A percentile compares a stretch with the other conserved stretches of the same genome.
Conservation (phyloP, 1,140 invertebrate genomes). For the Lycorma delicatula region DNA sequence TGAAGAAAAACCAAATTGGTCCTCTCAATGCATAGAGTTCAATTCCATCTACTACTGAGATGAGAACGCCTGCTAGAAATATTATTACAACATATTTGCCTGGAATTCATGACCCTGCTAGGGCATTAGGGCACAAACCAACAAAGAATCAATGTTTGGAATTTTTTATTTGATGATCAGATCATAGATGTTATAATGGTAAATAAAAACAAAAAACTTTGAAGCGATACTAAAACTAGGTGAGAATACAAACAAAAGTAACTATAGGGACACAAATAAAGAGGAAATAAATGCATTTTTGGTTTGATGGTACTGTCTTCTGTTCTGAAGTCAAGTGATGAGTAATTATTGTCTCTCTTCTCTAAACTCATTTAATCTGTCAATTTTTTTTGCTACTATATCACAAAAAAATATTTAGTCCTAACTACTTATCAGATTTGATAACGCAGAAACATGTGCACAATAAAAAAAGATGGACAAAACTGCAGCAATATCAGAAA, state of each 20-base stretch:
- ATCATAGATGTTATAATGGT: not conserved
- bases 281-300: not conserved
- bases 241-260: not conserved
- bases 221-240: not conserved
- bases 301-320: not conserved
- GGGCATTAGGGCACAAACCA: too few relatives aligned
- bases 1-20: too few relatives aligned
- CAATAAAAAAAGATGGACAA: not conserved
- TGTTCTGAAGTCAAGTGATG: not conserved
- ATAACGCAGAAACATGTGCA: not conserved
- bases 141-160: too few relatives aligned
- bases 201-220: not conserved
- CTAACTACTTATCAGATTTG: conserved; percentile 6
- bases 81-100: too few relatives aligned
- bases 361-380: not conserved
- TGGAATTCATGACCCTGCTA: too few relatives aligned
- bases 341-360: not conserved
- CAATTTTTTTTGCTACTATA: not conserved
- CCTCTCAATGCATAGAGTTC: too few relatives aligned
- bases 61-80: too few relatives aligned
- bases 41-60: too few relatives aligned
- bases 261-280: not conserved
- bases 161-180: too few relatives aligned
- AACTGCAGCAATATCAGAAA: conserved; percentile 4
- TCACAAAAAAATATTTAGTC: not conserved